Conservation (phyloP, 2,113 vertebrate species). For the Nicator chloris region DNA sequence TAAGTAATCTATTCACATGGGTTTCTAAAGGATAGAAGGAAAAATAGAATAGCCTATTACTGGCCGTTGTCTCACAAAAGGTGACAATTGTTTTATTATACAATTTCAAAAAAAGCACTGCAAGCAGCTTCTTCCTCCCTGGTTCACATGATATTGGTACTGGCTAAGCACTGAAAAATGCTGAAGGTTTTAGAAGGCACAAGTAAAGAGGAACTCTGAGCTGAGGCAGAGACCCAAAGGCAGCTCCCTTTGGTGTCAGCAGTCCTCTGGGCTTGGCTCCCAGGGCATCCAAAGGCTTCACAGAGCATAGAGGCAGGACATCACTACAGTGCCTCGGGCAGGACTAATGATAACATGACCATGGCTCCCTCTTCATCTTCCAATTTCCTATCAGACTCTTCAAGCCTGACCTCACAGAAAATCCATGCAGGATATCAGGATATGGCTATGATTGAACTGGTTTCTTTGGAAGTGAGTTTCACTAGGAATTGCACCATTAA, state of each 20-base stretch:
- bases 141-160: neutral
- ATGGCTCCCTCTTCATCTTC: neutral
- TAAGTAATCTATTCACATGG: constrained; percentile 28
- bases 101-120: neutral
- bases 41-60: neutral
- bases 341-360: neutral
- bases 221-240: neutral
- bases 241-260: neutral
- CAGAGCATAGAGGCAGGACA: accelerated
- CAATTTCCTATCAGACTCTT: neutral
- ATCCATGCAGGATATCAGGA: neutral
- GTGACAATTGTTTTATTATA: neutral
- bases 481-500: neutral
- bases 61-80: neutral
- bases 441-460: neutral
- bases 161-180: neutral
- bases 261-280: neutral
- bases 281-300: neutral
- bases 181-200: neutral
- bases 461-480: neutral
- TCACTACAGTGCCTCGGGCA: neutral
- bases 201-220: neutral
- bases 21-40: constrained; percentile 2
- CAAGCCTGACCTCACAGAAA: neutral
- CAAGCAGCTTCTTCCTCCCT: neutral